A percentile compares a stretch with the other conserved stretches of the same genome.
phyloP scores from a whole-genome alignment of 2,888 invertebrate genomes.

The Lycophotia porphyrea region DNA sequence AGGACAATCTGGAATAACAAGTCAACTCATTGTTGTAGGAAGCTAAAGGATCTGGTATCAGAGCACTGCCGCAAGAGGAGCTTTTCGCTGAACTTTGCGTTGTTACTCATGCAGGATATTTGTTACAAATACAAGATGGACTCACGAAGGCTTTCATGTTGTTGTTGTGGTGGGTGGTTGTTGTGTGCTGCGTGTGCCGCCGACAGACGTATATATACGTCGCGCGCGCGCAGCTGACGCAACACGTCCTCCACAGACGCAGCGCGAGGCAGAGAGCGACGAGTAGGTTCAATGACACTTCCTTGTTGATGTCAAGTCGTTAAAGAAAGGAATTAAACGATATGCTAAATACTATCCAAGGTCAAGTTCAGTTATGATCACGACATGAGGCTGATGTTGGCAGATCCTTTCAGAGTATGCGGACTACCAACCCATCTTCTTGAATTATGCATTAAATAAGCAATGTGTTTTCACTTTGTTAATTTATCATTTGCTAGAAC shows the following conservation, averaged over 20 bases:
- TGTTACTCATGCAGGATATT: neutral
- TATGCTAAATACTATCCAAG: too few species aligned
- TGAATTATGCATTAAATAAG: too few species aligned
- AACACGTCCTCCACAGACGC: slow-evolving; percentile 37
- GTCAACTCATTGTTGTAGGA: neutral
- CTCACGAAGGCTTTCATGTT: slow-evolving; percentile 65
- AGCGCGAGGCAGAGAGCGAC: neutral
- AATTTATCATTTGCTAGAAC: too few species aligned
- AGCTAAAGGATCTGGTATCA: neutral
- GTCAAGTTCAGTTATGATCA: too few species aligned
- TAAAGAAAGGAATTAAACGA: too few species aligned
- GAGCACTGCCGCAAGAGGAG: neutral
- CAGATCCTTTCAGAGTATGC: too few species aligned
- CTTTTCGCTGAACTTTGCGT: neutral
- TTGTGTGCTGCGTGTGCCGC: slow-evolving; percentile 30
- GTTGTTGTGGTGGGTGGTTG: slow-evolving; percentile 29
- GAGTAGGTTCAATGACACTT: neutral
- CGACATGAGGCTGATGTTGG: too few species aligned
- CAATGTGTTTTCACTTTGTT: too few species aligned
- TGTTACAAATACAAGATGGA: slow-evolving; percentile 7
- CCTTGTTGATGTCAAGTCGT: neutral
- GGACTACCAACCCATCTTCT: too few species aligned
- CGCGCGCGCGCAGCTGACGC: slow-evolving; percentile 17
- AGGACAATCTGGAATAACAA: slow-evolving; percentile 42
- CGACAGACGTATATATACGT: slow-evolving; percentile 33